Evolutionary conservation across 1,140 invertebrate genomes (phyloP).

Genomic region (Calosoma granatense): DNA sequence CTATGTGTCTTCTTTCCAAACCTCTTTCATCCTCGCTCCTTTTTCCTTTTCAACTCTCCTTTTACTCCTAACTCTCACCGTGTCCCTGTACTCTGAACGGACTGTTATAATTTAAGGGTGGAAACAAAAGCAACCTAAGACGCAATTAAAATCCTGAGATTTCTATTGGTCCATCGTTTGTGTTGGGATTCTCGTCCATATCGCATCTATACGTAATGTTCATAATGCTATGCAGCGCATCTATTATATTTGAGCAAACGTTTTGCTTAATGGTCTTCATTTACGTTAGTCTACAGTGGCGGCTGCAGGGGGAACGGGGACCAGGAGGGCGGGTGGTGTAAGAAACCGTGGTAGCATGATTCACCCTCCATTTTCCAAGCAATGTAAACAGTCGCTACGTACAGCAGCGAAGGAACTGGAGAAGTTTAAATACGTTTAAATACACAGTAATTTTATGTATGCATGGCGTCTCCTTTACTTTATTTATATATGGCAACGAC

Average conservation of each 20-base stretch:
- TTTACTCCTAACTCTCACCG: no score
- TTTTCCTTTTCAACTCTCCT: no score
- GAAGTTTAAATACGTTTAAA: constrained; percentile 2
- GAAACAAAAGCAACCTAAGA: constrained; percentile 34
- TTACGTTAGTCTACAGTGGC: neutral
- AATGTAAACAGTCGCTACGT: neutral
- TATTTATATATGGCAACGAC: no score
- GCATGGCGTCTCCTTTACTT: neutral
- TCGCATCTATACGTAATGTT: neutral
- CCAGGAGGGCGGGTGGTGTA: neutral
- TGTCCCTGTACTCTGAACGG: no score
- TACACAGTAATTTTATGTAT: constrained; percentile 9
- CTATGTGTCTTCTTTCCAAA: no score
- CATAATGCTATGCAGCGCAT: neutral
- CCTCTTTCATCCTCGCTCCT: no score
- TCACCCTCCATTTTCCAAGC: neutral
- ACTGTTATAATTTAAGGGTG: constrained; percentile 24
- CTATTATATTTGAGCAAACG: constrained; percentile 6
- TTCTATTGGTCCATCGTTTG: constrained; percentile 25
- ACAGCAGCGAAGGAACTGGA: neutral
- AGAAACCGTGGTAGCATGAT: neutral
- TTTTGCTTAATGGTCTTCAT: constrained; percentile 9
- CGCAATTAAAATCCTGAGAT: constrained; percentile 33
- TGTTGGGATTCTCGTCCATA: neutral
- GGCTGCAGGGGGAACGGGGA: neutral